These are phyloP conservation scores for Scaptodrosophila latifasciaeformis DNA, from an alignment of 2,888 invertebrate species.

Conservation along the genomic window DNA sequence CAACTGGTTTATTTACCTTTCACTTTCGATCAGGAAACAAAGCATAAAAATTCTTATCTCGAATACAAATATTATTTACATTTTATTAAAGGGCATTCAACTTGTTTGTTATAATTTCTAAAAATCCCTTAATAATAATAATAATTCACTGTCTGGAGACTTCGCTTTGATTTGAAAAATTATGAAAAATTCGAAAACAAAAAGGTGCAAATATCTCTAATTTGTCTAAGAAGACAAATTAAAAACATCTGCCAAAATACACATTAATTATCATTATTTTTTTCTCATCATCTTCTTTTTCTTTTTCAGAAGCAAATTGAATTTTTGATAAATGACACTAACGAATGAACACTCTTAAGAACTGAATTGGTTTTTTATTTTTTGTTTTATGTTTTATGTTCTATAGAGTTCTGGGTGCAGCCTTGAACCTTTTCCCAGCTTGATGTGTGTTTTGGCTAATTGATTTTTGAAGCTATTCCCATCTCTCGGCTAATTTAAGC, in stretches of 20 bases:
- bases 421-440: no score
- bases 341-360: constrained; percentile 15
- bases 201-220: no score
- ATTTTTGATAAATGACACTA: constrained; percentile 44
- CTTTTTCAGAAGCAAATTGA: constrained; percentile 5
- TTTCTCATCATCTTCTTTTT: not conserved
- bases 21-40: constrained; percentile 54
- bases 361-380: no score
- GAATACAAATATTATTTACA: not conserved
- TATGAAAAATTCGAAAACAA: no score
- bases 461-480: constrained; percentile 50
- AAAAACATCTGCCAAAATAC: constrained; percentile 16
- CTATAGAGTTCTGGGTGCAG: no score
- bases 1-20: constrained; percentile 47
- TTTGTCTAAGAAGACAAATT: no score
- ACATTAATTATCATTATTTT: not conserved
- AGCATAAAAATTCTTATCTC: no score
- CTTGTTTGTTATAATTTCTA: constrained; percentile 25
- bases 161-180: no score
- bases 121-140: no score
- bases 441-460: no score
- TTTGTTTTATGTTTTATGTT: no score
- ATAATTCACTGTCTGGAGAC: no score
- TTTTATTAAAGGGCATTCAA: constrained; percentile 53
- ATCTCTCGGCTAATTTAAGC: not conserved